phyloP scores from a whole-genome alignment of 2,888 invertebrate species.

The Scaeva pyrastri region DNA sequence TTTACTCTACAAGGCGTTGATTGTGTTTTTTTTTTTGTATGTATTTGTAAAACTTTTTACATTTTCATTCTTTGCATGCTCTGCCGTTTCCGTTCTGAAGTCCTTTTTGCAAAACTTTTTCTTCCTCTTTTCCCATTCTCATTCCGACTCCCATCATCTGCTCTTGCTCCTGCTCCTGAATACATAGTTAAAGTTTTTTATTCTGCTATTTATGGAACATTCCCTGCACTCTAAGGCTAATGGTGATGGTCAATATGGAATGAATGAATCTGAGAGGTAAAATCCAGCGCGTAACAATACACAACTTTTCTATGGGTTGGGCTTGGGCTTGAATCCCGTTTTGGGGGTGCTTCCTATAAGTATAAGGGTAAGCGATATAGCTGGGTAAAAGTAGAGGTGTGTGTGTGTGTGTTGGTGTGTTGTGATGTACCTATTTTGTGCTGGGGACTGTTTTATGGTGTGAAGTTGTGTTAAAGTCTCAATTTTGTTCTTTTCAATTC shows the following conservation, averaged over 20 bases:
- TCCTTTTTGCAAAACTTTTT: slow-evolving; percentile 25
- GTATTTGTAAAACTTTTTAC: slow-evolving; percentile 18
- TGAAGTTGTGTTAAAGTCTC: slow-evolving; percentile 21
- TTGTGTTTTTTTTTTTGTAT: slow-evolving; percentile 17
- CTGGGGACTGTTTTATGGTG: not conserved
- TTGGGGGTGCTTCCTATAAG: no score
- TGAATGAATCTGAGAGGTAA: slow-evolving; percentile 27
- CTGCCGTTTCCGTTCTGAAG: slow-evolving; percentile 28
- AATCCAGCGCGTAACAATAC: not conserved
- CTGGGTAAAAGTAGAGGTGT: not conserved
- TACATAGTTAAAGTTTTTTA: slow-evolving; percentile 20
- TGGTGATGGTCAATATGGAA: slow-evolving; percentile 35
- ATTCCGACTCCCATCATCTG: no score
- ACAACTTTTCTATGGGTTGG: not conserved
- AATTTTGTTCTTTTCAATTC: slow-evolving; percentile 14
- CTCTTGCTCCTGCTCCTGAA: no score
- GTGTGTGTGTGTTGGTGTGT: not conserved
- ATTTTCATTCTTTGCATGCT: slow-evolving; percentile 36
- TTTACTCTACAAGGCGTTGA: slow-evolving; percentile 26
- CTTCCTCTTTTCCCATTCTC: not conserved
- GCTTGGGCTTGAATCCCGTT: no score
- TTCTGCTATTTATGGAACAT: slow-evolving; percentile 32
- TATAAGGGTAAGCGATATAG: no score
- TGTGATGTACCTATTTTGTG: not conserved
- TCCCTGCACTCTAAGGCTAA: slow-evolving; percentile 42